These are phyloP conservation scores for Lepidocyrtinus sp. DNA, from an alignment of 2,888 invertebrate species.

Conservation along the genomic window DNA sequence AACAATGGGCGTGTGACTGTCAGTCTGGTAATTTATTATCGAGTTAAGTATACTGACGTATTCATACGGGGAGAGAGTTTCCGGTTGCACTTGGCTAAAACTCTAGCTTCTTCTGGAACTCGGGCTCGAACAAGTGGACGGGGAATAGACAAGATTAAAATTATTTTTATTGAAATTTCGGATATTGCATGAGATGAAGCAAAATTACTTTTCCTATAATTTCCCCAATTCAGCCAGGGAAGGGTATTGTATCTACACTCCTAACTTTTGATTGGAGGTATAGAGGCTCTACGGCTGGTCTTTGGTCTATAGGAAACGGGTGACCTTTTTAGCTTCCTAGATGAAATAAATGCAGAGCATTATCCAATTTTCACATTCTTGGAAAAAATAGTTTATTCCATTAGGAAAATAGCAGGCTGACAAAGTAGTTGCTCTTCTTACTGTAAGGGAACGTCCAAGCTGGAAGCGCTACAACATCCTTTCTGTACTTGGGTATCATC, in stretches of 20 bases:
- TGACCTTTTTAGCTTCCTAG: too few relatives aligned
- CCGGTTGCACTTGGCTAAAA: slow-evolving; percentile 10
- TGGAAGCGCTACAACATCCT: slow-evolving; percentile 13
- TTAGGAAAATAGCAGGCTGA: slow-evolving; percentile 25
- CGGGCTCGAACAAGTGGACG: slow-evolving; percentile 49
- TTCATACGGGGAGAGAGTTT: slow-evolving; percentile 44
- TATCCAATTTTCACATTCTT: slow-evolving; percentile 11
- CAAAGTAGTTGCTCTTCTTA: slow-evolving; percentile 33
- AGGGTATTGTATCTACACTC: too few relatives aligned
- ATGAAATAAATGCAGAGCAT: not conserved
- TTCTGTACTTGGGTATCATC: not conserved
- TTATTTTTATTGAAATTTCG: not conserved
- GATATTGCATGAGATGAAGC: not conserved
- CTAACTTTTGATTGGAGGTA: too few relatives aligned
- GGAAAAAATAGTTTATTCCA: slow-evolving; percentile 41
- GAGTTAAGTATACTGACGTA: slow-evolving; percentile 52
- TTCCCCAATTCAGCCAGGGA: too few relatives aligned
- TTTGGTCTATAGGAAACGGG: too few relatives aligned
- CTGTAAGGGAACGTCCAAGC: not conserved
- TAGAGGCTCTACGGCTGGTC: too few relatives aligned
- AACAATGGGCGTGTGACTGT: slow-evolving; percentile 58
- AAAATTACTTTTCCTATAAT: too few relatives aligned
- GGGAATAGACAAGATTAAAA: not conserved
- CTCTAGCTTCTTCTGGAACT: not conserved
- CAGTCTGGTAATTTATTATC: slow-evolving; percentile 56